These are phyloP conservation scores for Escarpia spicata DNA, from an alignment of 2,888 invertebrate species.

Conservation along the genomic window DNA sequence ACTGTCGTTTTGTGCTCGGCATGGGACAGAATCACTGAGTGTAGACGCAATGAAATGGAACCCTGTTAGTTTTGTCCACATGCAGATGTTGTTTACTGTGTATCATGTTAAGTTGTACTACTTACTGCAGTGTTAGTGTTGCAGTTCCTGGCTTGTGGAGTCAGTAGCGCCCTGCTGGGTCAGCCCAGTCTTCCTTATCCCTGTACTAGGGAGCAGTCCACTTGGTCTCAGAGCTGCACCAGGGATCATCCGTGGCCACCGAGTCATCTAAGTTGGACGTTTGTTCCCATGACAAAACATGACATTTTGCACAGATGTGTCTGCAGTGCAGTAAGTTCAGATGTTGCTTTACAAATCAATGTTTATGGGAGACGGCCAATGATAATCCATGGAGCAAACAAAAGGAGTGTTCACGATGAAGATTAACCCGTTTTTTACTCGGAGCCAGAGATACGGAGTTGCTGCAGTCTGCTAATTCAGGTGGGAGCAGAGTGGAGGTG, in stretches of 20 bases:
- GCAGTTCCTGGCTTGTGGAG: neutral
- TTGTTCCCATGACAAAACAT: neutral
- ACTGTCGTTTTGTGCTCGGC: neutral
- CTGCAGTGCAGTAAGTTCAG: neutral
- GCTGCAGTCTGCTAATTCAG: neutral
- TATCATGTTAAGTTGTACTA: neutral
- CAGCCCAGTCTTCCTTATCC: neutral
- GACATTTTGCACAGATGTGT: neutral
- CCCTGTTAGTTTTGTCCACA: neutral
- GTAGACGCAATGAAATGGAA: neutral
- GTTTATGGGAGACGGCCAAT: neutral
- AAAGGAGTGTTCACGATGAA: neutral
- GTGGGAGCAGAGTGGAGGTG: neutral
- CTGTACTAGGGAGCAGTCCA: neutral
- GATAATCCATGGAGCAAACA: neutral
- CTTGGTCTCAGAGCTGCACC: neutral
- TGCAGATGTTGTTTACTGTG: neutral
- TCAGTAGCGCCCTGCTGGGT: neutral
- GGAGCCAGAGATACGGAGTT: neutral
- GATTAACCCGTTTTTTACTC: neutral
- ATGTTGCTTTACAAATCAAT: neutral
- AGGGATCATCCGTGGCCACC: neutral
- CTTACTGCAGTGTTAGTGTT: neutral
- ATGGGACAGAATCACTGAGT: neutral
- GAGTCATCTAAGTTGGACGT: neutral